Percentiles rank a stretch among this genome's conserved stretches.
Conservation (phyloP, 92 coral and sea anemone species). For the Ricordea florida region DNA sequence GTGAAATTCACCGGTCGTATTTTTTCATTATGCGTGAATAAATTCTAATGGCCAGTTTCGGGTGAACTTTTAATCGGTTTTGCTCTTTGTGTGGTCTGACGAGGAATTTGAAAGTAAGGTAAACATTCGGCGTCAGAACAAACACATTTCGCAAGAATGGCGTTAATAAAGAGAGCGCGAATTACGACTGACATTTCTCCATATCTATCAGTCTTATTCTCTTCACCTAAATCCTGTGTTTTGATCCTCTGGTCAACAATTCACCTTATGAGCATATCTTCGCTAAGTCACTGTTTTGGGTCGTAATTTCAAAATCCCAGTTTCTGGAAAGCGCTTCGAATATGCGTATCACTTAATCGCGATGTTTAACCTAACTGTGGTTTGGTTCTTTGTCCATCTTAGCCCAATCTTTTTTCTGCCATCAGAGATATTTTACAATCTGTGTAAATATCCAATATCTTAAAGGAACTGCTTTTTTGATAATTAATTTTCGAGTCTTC, state of each 20-base stretch:
- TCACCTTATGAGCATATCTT: too few relatives aligned
- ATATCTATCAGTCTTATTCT: background rate
- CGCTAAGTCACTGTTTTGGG: too few relatives aligned
- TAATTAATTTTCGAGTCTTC: constrained; percentile 5
- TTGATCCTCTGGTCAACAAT: background rate
- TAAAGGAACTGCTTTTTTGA: background rate
- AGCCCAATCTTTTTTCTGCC: background rate
- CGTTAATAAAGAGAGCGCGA: constrained; percentile 19
- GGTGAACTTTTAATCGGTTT: too few relatives aligned
- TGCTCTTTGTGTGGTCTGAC: constrained; percentile 3
- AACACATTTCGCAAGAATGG: constrained; percentile 26
- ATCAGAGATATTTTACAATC: background rate
- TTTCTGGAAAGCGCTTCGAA: too few relatives aligned
- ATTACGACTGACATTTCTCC: constrained; percentile 28
- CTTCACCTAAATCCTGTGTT: background rate
- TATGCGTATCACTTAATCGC: too few relatives aligned
- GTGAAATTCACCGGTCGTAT: too few relatives aligned
- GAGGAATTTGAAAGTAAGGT: background rate
- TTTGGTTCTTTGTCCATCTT: background rate
- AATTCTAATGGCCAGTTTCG: too few relatives aligned
- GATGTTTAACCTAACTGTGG: background rate
- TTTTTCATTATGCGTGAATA: too few relatives aligned
- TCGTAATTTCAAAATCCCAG: too few relatives aligned
- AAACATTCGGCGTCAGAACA: constrained; percentile 3
- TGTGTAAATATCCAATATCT: background rate